Base-by-base conservation (phyloP, 1,140 invertebrate genomes). In the Eupeodes corollae region DNA sequence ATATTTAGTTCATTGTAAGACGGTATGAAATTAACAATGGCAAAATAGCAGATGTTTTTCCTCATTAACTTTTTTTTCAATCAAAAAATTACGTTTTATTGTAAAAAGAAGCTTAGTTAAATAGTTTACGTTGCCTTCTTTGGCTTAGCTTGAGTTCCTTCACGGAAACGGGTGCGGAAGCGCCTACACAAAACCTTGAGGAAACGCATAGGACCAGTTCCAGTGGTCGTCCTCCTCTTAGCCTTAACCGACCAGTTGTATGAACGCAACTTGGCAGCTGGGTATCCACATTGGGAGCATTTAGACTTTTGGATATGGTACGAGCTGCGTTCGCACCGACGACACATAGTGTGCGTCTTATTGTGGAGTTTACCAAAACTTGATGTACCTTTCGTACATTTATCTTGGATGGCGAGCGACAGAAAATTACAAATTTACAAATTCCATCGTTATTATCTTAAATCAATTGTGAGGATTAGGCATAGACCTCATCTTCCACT, bases 261-360 rank as follows among this genome's bases (percentile, higher is more conserved):
- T 51, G 90, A 89, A 59, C 96, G 80, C 68, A 94, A 82, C 72
- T 91, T 93, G 48, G 85, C 83, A 50, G 79, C 79, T 18, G 96
- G 96, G 63, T 98, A 99, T 52, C 93, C 96, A 76, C 96, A 99
- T 65, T 95, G 89, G n/a, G n/a, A n/a, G n/a, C n/a, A n/a, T n/a
- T n/a, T n/a, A n/a, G n/a, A n/a, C n/a, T n/a, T n/a, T n/a, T 99
- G 96, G 57, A 98, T 98, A 72, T 99, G 96, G 64, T 95, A 99
- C 1, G 91, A 92, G 40, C 88, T 91, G 45, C 91, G 79, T 49
- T 96, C 96, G 81, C 95, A 99, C 63, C 96, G 80, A 67, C 95
- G 82, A 73, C 96, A 99, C 70, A 98, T 71, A 10, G 94, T 98
- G 75, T 98, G 95, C 58, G 97, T 98, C 84, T 99, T 99, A 76